Base-by-base conservation (phyloP, 37 sponge, comb jelly and placozoan genomes). In the Geodia barretti region DNA sequence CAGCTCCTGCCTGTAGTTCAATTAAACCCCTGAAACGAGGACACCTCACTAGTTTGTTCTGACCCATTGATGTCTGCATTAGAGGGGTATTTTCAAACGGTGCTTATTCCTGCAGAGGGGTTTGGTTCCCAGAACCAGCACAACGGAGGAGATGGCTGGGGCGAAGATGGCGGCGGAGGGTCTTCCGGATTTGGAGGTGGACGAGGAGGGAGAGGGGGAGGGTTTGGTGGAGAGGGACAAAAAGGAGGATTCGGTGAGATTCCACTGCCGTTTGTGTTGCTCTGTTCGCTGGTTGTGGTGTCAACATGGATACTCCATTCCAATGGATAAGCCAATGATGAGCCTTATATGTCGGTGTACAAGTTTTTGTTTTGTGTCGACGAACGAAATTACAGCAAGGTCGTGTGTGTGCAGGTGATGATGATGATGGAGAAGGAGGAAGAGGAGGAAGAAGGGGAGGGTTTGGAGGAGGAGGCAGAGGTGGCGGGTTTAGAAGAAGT, bases 131-230 rank as follows among this genome's bases (percentile, higher is more conserved):
- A 80, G 81, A 47, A 61, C 79, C 29, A 32, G 65, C 0, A 67
- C 79, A 23, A 38, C 30, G 0, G 39, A 19, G 26, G 73, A 88
- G 9, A 41, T 74, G 77, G 81, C 82, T 54, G 65, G 62, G 0
- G 83, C 32, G 11, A 77, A 88, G 20, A 77, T 88, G 78, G 77
- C 32, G 75, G 21, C 88, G 82, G 77, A 43, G 75, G 62, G 60
- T 70, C 2, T 88, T 88, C 61, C 71, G 29, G 76, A 82, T 68
- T 76, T 77, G 81, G 77, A 88, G 19, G 88, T 87, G 62, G 70
- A 71, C 11, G 4, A 35, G 4, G 41, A 54, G 39, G 41, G 73
- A 4, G 73, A 4, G 43, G 29, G 54, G 26, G 54, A 40, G 73
- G 42, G 73, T 5, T 25, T 23, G 54, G 34, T 35, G 34, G 70